Evolutionary conservation across 1,140 invertebrate genomes (phyloP).

Genomic region (Dysdera silvatica): DNA sequence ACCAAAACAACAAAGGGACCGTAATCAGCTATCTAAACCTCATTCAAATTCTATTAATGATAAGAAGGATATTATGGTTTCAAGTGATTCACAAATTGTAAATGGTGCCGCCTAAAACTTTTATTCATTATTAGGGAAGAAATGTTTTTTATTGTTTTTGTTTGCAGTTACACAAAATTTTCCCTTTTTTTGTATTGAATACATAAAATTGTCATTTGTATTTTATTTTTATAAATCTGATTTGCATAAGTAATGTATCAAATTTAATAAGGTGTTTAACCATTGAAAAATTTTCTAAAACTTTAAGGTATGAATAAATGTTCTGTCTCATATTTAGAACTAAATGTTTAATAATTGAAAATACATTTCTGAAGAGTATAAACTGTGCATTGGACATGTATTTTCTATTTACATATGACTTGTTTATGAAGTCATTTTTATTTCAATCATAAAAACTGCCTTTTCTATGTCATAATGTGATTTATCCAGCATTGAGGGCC

Average conservation of each 20-base stretch:
- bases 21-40: constrained; percentile 5
- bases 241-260: background rate
- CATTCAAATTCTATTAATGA: constrained; percentile 2
- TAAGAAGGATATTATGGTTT: constrained; percentile 22
- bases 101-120: constrained; percentile 23
- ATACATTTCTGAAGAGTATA: too few relatives aligned
- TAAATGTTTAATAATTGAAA: constrained; percentile 6
- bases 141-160: constrained; percentile 4
- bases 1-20: constrained; percentile 18
- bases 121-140: constrained; percentile 1
- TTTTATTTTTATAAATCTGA: background rate
- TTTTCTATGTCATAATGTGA: background rate
- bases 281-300: background rate
- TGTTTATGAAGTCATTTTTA: background rate
- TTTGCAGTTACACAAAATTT: background rate
- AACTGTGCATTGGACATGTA: too few relatives aligned
- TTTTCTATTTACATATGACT: background rate
- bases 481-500: background rate
- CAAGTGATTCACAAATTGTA: constrained; percentile 12
- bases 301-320: background rate
- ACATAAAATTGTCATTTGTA: background rate
- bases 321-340: background rate
- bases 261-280: background rate
- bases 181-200: background rate
- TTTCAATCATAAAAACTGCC: background rate